Percentiles rank a stretch among this genome's conserved stretches.
These are phyloP conservation scores for Anagrus nilaparvatae DNA, from an alignment of 1,140 invertebrate species.

Conservation along the genomic window DNA sequence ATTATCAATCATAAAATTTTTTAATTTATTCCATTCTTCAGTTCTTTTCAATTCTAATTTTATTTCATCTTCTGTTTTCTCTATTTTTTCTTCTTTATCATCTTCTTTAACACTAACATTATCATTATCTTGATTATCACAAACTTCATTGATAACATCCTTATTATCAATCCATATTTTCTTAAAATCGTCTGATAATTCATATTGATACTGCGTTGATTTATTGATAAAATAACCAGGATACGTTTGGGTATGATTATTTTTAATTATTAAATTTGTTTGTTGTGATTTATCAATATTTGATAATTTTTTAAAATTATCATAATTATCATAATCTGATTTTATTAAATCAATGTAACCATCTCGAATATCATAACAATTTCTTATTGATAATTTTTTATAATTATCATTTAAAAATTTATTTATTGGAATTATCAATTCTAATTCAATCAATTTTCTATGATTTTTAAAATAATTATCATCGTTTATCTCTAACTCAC, in stretches of 20 bases:
- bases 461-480: constrained; percentile 37
- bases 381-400: constrained; percentile 28
- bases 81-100: not conserved
- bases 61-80: constrained; percentile 4
- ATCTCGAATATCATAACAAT: constrained; percentile 46
- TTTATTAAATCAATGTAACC: constrained; percentile 52
- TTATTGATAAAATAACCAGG: constrained; percentile 55
- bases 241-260: constrained; percentile 52
- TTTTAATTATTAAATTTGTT: constrained; percentile 39
- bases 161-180: constrained; percentile 4
- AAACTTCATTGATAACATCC: not conserved
- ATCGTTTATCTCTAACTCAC: constrained; percentile 51
- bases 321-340: constrained; percentile 21
- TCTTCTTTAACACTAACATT: not conserved
- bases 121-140: too few species aligned
- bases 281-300: too few species aligned
- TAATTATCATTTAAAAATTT: not conserved
- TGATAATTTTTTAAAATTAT: constrained; percentile 1
- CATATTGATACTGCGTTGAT: constrained; percentile 53
- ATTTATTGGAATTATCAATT: constrained; percentile 36
- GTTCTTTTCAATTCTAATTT: not conserved
- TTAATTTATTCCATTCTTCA: constrained; percentile 1
- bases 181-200: constrained; percentile 14
- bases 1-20: constrained; percentile 17
- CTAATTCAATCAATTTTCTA: constrained; percentile 50